Evolutionary conservation across 2,888 invertebrate species (phyloP), one percentile per base, ranked within the genome.

Genomic region (Torymus tubicola): DNA sequence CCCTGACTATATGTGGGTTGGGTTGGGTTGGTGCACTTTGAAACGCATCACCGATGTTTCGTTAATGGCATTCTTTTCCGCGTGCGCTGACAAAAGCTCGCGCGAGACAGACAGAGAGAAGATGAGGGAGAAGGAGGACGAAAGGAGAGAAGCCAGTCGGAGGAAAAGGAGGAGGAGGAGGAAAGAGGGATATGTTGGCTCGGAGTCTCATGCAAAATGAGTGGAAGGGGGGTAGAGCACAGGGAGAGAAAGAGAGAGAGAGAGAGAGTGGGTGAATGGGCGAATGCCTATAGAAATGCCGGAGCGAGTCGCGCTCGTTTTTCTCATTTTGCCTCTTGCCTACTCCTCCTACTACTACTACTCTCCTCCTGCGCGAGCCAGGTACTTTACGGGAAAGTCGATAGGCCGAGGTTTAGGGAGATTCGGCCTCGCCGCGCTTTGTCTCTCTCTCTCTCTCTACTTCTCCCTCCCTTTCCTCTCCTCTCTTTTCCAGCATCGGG

Each of bases 241-340:
- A 64, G 18, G 14, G 70, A 55, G 42, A n/a, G 50, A 75, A 55
- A 24, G 64, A 31, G 58, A 21, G 72, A 73, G 72, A 53, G 72
- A 61, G 18, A 53, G 67, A 58, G 21, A 52, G 60, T 24, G 67
- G 58, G 52, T 61, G 55, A 52, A 67, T 73, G 60, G 64, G 65
- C 60, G 65, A 67, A 79, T 79, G 58, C 50, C 75, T 71, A 75
- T 61, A 75, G 80, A 73, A 68, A 68, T 61, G 85, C 84, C 86
- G 42, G 42, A 87, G 86, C 87, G 87, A 87, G 83, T 88, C 87
- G 86, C 85, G 80, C 84, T 70, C 72, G 53, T 81, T 83, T 84
- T 83, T 81, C 81, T 85, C 83, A 52, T 79, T 73, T 71, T 75
- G 11, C 72, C 50, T n/a, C 65, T 52, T 50, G 58, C 67, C 65